phyloP scores from a whole-genome alignment of 1,140 invertebrate genomes.

The Meloidogyne chitwoodi region DNA sequence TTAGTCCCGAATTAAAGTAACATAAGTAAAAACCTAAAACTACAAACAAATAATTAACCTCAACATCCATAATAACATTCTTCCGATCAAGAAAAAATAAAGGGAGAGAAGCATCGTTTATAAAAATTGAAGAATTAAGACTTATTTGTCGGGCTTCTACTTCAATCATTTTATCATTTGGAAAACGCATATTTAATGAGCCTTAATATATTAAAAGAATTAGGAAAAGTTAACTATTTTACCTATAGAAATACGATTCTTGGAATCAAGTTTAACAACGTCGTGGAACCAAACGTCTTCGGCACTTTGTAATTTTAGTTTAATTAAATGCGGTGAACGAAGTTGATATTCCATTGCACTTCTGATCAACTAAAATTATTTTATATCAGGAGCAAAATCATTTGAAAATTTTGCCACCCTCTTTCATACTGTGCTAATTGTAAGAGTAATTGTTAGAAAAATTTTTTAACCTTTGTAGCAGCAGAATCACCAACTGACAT shows the following conservation, averaged over 20 bases:
- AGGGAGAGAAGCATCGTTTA: conserved; percentile 10
- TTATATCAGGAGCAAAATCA: no score
- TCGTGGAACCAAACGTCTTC: not conserved
- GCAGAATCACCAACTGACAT: conserved; percentile 4
- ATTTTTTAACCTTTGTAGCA: conserved; percentile 10
- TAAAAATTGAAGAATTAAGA: conserved; percentile 6
- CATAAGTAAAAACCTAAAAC: not conserved
- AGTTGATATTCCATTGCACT: conserved; percentile 2
- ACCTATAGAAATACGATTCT: conserved; percentile 6
- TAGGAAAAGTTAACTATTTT: not conserved
- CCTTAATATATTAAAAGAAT: not conserved
- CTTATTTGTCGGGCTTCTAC: not conserved
- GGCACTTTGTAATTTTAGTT: conserved; percentile 8
- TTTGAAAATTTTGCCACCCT: no score
- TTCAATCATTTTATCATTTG: not conserved
- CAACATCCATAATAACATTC: conserved; percentile 2
- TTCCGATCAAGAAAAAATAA: conserved; percentile 3
- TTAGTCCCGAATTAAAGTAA: not conserved
- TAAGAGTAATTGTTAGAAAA: no score
- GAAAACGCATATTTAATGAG: not conserved
- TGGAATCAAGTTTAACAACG: conserved; percentile 6
- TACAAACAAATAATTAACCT: not conserved
- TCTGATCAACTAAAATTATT: not conserved
- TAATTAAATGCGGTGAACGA: conserved; percentile 12
- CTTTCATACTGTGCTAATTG: no score